Conservation (phyloP, 2,797 vertebrate genomes). For the Crocodylus rhombifer region DNA sequence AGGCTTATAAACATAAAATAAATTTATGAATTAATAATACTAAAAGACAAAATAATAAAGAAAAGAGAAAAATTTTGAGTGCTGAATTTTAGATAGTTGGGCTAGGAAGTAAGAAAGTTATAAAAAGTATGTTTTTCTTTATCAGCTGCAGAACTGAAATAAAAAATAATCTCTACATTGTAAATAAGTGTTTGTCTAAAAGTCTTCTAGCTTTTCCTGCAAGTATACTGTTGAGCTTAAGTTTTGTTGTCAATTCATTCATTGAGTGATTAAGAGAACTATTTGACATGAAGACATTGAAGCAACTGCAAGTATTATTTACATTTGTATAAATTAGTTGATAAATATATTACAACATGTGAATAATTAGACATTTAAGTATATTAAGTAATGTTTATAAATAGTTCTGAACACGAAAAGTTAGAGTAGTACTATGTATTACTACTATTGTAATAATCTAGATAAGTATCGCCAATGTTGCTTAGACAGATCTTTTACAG, state of each 20-base stretch:
- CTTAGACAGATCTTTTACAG: slow-evolving; percentile 14
- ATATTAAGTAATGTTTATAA: not conserved
- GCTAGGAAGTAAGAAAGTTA: slow-evolving; percentile 10
- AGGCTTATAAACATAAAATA: slow-evolving; percentile 21
- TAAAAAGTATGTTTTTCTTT: not conserved
- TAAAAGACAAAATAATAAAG: slow-evolving; percentile 31
- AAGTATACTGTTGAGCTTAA: not conserved
- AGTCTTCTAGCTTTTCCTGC: slow-evolving; percentile 1
- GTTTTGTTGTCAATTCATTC: slow-evolving; percentile 45
- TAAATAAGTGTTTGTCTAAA: not conserved
- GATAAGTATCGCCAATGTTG: not conserved
- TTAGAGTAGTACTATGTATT: not conserved
- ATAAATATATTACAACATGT: not conserved
- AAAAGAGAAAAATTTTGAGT: not conserved
- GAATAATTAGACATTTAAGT: not conserved
- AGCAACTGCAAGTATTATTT: slow-evolving; percentile 6
- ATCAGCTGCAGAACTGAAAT: not conserved
- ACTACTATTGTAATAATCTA: not conserved
- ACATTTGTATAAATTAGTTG: slow-evolving; percentile 5
- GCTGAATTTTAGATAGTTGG: slow-evolving; percentile 40
- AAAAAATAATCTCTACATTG: not conserved
- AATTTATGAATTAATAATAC: not conserved
- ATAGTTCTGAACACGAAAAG: not conserved
- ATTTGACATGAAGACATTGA: not conserved
- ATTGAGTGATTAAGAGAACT: not conserved